These are phyloP conservation scores for Sturnira hondurensis DNA, from an alignment of 2,113 vertebrate species.

Conservation along the genomic window DNA sequence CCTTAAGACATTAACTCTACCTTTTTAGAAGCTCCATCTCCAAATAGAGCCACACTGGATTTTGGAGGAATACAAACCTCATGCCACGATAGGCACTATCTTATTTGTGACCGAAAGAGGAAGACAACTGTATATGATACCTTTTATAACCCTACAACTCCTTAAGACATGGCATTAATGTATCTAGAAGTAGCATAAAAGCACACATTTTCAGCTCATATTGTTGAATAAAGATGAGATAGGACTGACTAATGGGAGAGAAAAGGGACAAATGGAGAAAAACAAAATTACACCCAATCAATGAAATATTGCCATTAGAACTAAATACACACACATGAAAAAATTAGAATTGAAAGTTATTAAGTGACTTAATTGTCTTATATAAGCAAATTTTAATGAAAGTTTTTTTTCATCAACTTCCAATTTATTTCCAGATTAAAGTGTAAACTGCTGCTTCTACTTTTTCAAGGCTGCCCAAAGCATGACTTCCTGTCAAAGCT, in stretches of 20 bases:
- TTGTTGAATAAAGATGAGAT: background rate
- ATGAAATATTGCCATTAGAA: background rate
- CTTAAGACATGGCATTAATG: background rate
- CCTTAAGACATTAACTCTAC: background rate
- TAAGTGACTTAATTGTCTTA: background rate
- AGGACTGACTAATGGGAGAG: background rate
- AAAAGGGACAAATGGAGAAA: background rate
- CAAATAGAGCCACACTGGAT: background rate
- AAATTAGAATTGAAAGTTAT: background rate
- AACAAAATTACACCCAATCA: background rate
- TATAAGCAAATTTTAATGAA: background rate
- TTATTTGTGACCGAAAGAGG: background rate
- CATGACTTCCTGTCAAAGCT: conserved; percentile 41
- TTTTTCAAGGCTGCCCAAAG: background rate
- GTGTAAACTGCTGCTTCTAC: conserved; percentile 1
- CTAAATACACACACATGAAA: background rate
- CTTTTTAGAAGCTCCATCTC: background rate
- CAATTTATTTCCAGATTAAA: conserved; percentile 24
- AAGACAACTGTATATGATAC: background rate
- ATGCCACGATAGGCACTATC: background rate
- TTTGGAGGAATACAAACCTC: background rate
- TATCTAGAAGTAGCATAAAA: background rate
- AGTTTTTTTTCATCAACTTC: background rate
- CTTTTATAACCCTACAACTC: background rate
- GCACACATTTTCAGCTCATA: background rate